These are phyloP conservation scores for Epinephelus moara DNA, from an alignment of 2,113 vertebrate species.

Conservation along the genomic window DNA sequence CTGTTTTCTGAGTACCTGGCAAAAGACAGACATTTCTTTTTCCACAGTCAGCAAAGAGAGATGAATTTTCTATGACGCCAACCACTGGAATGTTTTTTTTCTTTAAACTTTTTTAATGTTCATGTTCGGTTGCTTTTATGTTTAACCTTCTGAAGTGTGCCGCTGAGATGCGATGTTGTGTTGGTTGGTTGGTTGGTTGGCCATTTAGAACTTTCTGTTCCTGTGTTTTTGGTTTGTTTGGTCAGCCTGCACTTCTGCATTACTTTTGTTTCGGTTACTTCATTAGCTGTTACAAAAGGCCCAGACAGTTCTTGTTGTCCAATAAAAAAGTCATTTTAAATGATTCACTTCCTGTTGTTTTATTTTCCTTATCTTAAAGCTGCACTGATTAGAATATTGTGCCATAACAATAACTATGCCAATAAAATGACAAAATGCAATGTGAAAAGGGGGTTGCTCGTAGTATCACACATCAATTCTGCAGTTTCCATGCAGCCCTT, in stretches of 20 bases:
- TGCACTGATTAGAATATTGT: neutral
- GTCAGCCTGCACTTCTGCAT: constrained; percentile 20
- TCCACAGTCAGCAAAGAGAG: constrained; percentile 29
- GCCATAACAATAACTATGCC: neutral
- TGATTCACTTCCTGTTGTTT: constrained; percentile 10
- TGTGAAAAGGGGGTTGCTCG: neutral
- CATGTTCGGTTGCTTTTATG: constrained; percentile 13
- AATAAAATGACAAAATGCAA: neutral
- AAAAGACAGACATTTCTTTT: constrained; percentile 23
- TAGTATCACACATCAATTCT: neutral
- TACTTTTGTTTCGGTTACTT: constrained; percentile 50
- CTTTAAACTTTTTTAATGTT: constrained; percentile 8
- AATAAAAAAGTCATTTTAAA: constrained; percentile 66
- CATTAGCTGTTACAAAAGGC: constrained; percentile 50
- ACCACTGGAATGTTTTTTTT: constrained; percentile 29
- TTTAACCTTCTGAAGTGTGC: constrained; percentile 46
- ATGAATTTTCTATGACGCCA: constrained; percentile 44
- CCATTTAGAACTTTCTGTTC: constrained; percentile 15
- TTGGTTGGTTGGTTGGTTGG: neutral
- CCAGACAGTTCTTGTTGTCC: constrained; percentile 53
- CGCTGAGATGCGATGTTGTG: constrained; percentile 11
- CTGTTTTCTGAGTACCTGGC: constrained; percentile 62
- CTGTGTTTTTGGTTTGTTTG: constrained; percentile 13
- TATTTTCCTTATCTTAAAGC: constrained; percentile 23
- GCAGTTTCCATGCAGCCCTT: neutral